Evolutionary conservation across 2,888 invertebrate genomes (phyloP).

Genomic region (Zhuqinia jingwanae): DNA sequence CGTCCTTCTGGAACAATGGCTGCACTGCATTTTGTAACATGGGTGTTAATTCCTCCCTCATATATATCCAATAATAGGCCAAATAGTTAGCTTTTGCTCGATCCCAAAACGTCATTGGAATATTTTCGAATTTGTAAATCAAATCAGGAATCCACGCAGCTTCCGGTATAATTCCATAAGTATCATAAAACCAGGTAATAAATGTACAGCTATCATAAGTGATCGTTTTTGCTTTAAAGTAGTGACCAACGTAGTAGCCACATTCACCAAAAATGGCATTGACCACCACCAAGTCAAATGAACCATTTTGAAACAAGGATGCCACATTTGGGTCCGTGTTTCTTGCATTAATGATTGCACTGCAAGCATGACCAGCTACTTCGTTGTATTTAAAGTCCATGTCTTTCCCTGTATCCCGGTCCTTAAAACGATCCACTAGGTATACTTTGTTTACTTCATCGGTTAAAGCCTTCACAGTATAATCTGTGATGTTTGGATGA

Average conservation of each 20-base stretch:
- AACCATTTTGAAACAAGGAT: constrained; percentile 69
- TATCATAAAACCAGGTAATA: constrained; percentile 74
- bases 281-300: constrained; percentile 75
- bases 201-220: constrained; percentile 64
- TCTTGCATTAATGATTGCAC: constrained; percentile 41
- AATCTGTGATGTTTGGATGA: constrained; percentile 63
- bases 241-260: constrained; percentile 72
- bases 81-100: constrained; percentile 61
- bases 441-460: constrained; percentile 65
- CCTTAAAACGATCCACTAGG: constrained; percentile 73
- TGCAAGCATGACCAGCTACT: constrained; percentile 21
- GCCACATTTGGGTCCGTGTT: constrained; percentile 60
- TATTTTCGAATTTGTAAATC: background rate
- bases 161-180: constrained; percentile 71
- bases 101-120: constrained; percentile 70
- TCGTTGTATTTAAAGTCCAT: constrained; percentile 63
- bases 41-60: constrained; percentile 48
- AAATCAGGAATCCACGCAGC: constrained; percentile 73
- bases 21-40: constrained; percentile 37
- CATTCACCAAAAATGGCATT: constrained; percentile 77
- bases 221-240: constrained; percentile 73
- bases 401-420: constrained; percentile 60
- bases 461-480: constrained; percentile 55
- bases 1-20: constrained; percentile 30
- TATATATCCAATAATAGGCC: constrained; percentile 54